phyloP scores from a whole-genome alignment of 2,797 vertebrate genomes.

The Sebastes minor region DNA sequence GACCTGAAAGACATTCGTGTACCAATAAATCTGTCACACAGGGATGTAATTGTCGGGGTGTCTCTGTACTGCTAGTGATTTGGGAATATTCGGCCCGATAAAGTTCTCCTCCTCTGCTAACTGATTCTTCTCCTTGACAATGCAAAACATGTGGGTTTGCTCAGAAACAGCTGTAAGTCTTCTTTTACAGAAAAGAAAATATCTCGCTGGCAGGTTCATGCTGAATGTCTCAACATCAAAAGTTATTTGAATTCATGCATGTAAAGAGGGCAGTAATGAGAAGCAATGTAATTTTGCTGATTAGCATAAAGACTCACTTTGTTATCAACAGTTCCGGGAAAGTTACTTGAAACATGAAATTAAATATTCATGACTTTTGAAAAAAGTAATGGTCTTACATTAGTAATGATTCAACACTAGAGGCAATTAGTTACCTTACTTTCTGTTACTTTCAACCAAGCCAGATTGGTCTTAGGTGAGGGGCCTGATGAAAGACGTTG shows the following conservation, averaged over 20 bases:
- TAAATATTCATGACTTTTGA: not conserved
- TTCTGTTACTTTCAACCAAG: not conserved
- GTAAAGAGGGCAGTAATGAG: slow-evolving; percentile 18
- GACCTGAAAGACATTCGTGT: slow-evolving; percentile 26
- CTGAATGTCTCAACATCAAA: slow-evolving; percentile 15
- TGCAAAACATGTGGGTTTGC: slow-evolving; percentile 61
- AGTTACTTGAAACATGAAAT: not conserved
- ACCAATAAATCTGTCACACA: slow-evolving; percentile 31
- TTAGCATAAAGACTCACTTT: slow-evolving; percentile 13
- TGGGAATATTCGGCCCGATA: slow-evolving; percentile 34
- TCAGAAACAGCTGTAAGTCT: slow-evolving; percentile 57
- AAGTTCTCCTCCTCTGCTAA: slow-evolving; percentile 50
- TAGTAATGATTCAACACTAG: not conserved
- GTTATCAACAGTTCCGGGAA: not conserved
- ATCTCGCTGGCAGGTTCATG: not conserved
- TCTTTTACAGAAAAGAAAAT: slow-evolving; percentile 25
- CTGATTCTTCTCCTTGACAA: slow-evolving; percentile 47
- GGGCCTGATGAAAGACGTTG: not conserved
- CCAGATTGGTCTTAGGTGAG: not conserved
- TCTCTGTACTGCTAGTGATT: slow-evolving; percentile 51
- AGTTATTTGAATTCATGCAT: slow-evolving; percentile 6
- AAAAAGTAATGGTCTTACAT: not conserved
- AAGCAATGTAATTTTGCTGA: slow-evolving; percentile 2
- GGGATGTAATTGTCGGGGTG: slow-evolving; percentile 21
- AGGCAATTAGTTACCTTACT: not conserved